Base-by-base conservation (phyloP, 2,888 invertebrate genomes). In the Brachycybe producta region DNA sequence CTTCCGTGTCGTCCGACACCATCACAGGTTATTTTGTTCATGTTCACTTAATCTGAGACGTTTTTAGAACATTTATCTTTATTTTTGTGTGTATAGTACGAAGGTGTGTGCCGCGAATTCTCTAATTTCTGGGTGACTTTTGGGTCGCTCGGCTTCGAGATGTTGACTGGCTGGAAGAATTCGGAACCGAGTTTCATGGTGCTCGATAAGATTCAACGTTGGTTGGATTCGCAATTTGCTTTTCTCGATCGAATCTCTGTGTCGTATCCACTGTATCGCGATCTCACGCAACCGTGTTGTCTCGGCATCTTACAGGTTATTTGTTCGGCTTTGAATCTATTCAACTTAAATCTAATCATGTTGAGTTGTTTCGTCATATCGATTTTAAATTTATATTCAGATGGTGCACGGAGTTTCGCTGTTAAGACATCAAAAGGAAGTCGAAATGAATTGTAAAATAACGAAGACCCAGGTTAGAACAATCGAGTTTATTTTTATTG, bases 211-310 rank as follows among this genome's bases (percentile, higher is more conserved):
- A 47, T 45, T 21, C n/a, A 51, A 51, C 30, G 24, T 11, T 53
- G 52, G 46, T 13, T 38, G 13, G 11, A 42, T 17, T 53, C 54
- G 19, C 49, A 43, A 23, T 34, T 28, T 26, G 42, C 24, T 8
- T 78, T 79, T 61, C 47, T 58, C 3, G 44, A 52, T 17, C 52
- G 43, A 24, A 48, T 67, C 23, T 51, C 60, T 7, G 43, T 44
- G 13, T 59, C 61, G 26, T 69, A 64, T 53, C 60, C 75, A 2
- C 76, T 77, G n/a, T 88, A 85, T 62, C 81, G 82, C 0, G 91
- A 91, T 64, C 70, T 91, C 46, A 74, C 81, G 0, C 73, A 77
- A 53, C 85, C 87, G 0, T 67, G 88, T 17, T 70, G 81, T 43
- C 71, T 75, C 49, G 79, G 81, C 0, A 63, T 84, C 5, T 72